Conservation (phyloP, 1,140 invertebrate genomes). For the Brachystomella parvula region DNA sequence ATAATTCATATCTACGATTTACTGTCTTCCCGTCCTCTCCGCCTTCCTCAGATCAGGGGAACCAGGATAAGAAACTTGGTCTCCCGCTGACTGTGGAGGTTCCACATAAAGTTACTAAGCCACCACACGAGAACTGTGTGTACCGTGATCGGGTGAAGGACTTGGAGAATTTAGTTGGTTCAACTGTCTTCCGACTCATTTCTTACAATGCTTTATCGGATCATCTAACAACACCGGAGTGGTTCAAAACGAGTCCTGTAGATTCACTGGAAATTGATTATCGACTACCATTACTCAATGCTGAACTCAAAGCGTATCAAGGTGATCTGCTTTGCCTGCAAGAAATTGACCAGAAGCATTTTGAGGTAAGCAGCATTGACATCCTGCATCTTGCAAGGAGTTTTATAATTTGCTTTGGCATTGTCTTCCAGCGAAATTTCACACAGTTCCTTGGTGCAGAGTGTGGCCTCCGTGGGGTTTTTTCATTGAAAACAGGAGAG, state of each 20-base stretch:
- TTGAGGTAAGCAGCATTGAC: slow-evolving; percentile 15
- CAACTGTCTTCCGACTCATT: slow-evolving; percentile 60
- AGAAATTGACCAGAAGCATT: slow-evolving; percentile 71
- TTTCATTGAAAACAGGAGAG: slow-evolving; percentile 59
- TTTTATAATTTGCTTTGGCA: slow-evolving; percentile 3
- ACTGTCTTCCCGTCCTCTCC: slow-evolving; percentile 24
- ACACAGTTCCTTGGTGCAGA: slow-evolving; percentile 49
- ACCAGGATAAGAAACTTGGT: slow-evolving; percentile 19
- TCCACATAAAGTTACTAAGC: slow-evolving; percentile 3
- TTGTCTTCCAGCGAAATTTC: slow-evolving; percentile 63
- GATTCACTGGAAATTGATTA: slow-evolving; percentile 74
- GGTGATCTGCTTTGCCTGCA: slow-evolving; percentile 83
- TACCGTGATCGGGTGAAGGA: slow-evolving; percentile 20
- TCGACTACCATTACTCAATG: slow-evolving; percentile 44
- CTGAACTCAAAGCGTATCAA: slow-evolving; percentile 54
- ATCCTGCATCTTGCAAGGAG: slow-evolving; percentile 1
- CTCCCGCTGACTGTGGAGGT: slow-evolving; percentile 18
- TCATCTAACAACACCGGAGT: slow-evolving; percentile 56
- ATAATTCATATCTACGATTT: slow-evolving; percentile 21
- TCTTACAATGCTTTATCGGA: slow-evolving; percentile 85
- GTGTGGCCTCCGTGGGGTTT: slow-evolving; percentile 53
- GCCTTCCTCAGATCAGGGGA: slow-evolving; percentile 21
- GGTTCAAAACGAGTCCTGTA: slow-evolving; percentile 68
- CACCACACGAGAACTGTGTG: slow-evolving; percentile 15
- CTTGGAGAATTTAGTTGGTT: slow-evolving; percentile 19